These are phyloP conservation scores for Enteromius trimaculatus DNA, from an alignment of 2,797 vertebrate species.

Conservation along the genomic window DNA sequence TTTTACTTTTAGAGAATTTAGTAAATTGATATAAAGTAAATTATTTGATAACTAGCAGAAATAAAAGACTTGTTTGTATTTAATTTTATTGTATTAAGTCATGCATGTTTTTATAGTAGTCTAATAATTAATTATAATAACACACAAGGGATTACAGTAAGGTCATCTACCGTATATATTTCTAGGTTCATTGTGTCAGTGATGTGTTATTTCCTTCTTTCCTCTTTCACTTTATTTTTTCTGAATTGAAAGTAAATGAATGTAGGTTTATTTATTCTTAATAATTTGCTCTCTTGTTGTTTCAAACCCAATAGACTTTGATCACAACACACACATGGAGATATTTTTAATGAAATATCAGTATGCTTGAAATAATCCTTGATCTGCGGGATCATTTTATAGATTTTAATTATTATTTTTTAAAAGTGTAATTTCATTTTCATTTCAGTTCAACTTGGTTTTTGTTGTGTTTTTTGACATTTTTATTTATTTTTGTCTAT, in stretches of 20 bases:
- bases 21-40: neutral
- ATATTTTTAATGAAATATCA: neutral
- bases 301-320: neutral
- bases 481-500: no score
- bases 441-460: no score
- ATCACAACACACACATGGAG: neutral
- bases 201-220: neutral
- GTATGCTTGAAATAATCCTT: neutral
- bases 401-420: no score
- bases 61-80: no score
- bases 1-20: neutral
- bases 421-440: no score
- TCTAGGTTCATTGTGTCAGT: neutral
- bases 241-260: neutral
- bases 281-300: neutral
- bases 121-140: neutral
- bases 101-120: neutral
- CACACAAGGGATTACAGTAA: neutral
- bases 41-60: neutral
- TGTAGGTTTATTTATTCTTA: no score
- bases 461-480: no score
- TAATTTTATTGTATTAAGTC: no score
- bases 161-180: neutral
- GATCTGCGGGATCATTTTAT: no score
- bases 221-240: neutral